Conservation (phyloP, 2,113 vertebrate species). For the Alectura lathami region DNA sequence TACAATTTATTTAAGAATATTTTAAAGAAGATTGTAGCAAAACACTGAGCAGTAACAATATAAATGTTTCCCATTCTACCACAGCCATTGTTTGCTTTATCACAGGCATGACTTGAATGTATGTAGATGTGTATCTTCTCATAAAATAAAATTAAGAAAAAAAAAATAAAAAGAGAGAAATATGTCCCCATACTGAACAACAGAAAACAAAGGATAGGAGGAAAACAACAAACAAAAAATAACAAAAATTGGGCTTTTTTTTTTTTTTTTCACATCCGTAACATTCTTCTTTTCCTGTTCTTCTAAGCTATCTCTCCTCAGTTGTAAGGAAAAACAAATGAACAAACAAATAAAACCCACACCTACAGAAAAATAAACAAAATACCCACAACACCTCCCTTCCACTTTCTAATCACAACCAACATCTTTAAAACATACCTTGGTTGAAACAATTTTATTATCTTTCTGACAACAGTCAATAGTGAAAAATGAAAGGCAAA, state of each 20-base stretch:
- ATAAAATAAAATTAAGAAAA: background rate
- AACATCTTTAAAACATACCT: background rate
- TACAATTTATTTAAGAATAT: background rate
- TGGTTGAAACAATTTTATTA: background rate
- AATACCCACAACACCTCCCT: fast-evolving
- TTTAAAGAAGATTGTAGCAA: background rate
- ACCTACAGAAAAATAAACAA: too few relatives aligned
- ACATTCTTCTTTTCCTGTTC: background rate
- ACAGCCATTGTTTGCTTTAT: background rate
- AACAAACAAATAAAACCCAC: background rate
- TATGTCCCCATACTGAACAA: background rate
- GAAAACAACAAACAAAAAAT: background rate
- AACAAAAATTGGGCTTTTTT: background rate
- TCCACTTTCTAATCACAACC: background rate
- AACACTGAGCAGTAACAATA: background rate
- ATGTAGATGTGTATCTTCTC: background rate
- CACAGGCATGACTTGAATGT: fast-evolving
- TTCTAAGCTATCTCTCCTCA: background rate
- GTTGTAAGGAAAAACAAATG: background rate
- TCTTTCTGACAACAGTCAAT: background rate
- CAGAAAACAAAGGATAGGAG: background rate
- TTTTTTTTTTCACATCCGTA: fast-evolving
- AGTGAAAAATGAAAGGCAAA: background rate
- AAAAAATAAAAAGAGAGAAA: fast-evolving
- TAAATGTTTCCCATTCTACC: background rate